Conservation (phyloP, 2,113 vertebrate species). For the Dromas ardeola region DNA sequence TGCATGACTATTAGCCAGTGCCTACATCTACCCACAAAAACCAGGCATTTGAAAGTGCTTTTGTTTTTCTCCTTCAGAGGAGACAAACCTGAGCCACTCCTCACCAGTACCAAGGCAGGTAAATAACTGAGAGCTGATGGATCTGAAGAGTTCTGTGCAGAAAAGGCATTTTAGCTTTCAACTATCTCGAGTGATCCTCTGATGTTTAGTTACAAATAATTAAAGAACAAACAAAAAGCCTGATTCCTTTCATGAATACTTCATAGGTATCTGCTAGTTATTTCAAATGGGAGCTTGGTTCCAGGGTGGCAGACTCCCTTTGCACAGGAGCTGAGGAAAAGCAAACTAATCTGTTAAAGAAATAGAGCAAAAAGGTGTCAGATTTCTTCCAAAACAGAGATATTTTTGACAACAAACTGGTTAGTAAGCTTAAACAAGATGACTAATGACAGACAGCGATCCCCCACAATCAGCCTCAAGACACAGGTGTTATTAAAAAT, state of each 20-base stretch:
- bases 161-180: neutral
- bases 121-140: neutral
- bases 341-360: neutral
- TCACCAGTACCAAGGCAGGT: neutral
- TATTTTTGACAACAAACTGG: neutral
- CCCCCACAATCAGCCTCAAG: neutral
- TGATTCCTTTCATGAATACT: neutral
- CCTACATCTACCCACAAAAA: neutral
- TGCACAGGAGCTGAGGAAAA: neutral
- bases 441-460: neutral
- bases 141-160: neutral
- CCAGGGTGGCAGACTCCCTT: neutral
- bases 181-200: neutral
- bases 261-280: neutral
- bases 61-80: neutral
- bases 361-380: neutral
- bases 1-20: neutral
- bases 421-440: neutral
- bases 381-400: neutral
- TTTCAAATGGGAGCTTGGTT: neutral
- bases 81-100: neutral
- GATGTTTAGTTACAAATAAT: constrained; percentile 17
- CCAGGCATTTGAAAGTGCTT: neutral
- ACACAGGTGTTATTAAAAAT: neutral
- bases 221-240: constrained; percentile 16